Evolutionary conservation across 2,113 vertebrate genomes (phyloP).

Genomic region (Pao palembangensis): DNA sequence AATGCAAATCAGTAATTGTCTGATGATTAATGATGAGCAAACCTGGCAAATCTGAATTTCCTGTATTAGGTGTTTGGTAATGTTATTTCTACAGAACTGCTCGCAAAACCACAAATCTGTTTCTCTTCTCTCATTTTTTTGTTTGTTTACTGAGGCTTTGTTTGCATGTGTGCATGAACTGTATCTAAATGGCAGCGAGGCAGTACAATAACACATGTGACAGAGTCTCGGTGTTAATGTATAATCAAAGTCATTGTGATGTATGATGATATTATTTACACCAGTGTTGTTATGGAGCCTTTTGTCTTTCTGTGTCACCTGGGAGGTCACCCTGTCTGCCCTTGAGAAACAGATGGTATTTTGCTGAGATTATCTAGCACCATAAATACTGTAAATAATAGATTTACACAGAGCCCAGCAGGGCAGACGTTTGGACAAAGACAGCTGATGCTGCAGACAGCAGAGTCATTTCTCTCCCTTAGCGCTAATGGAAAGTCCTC

Average conservation of each 20-base stretch:
- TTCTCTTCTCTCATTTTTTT: too few relatives aligned
- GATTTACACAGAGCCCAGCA: conserved; percentile 36
- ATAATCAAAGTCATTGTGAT: not conserved
- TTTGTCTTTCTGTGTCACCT: conserved; percentile 7
- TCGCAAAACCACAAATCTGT: too few relatives aligned
- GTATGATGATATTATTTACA: not conserved
- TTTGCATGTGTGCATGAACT: too few relatives aligned
- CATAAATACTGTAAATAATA: conserved; percentile 32
- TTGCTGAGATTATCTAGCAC: conserved; percentile 35
- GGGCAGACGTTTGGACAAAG: conserved; percentile 22
- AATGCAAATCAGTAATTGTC: conserved; percentile 46
- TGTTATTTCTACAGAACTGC: too few relatives aligned
- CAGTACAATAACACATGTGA: too few relatives aligned
- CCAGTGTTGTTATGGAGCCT: conserved; percentile 4
- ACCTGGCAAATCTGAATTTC: too few relatives aligned
- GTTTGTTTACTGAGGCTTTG: too few relatives aligned
- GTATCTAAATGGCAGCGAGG: too few relatives aligned
- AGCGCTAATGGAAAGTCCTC: conserved; percentile 2
- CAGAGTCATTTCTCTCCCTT: not conserved
- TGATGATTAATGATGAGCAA: conserved; percentile 48
- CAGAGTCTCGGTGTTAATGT: too few relatives aligned
- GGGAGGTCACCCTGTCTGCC: conserved; percentile 41
- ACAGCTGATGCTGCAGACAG: conserved; percentile 36
- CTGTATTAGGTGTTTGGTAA: too few relatives aligned
- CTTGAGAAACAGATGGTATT: conserved; percentile 38